Conservation (phyloP, 2,797 vertebrate genomes). For the Micromesistius poutassou region DNA sequence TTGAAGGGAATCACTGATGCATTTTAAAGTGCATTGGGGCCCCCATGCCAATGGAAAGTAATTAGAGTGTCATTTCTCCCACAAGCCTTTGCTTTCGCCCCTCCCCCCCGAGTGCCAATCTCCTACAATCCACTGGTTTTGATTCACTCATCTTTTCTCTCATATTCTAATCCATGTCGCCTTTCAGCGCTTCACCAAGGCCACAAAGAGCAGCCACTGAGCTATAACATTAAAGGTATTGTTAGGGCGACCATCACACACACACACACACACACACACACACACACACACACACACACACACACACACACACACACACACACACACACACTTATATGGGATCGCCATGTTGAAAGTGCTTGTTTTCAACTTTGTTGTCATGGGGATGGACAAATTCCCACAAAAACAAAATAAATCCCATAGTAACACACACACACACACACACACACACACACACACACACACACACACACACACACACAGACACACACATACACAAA, state of each 20-base stretch:
- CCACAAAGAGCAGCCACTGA: slow-evolving; percentile 71
- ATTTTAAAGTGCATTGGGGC: slow-evolving; percentile 33
- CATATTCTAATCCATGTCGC: slow-evolving; percentile 78
- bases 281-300: slow-evolving; percentile 23
- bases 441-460: slow-evolving; percentile 50
- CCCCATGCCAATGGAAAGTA: slow-evolving; percentile 58
- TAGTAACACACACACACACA: slow-evolving; percentile 14
- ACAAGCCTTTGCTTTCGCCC: slow-evolving; percentile 50
- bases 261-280: slow-evolving; percentile 25
- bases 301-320: slow-evolving; percentile 25
- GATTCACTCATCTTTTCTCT: slow-evolving; percentile 80
- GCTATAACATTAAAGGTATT: slow-evolving; percentile 81
- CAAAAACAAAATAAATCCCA: slow-evolving; percentile 27
- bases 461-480: slow-evolving; percentile 42
- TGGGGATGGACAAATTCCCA: slow-evolving; percentile 61
- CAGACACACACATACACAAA: slow-evolving; percentile 32
- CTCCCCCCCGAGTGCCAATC: slow-evolving; percentile 57
- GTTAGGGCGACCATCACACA: slow-evolving; percentile 43
- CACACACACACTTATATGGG: slow-evolving; percentile 51
- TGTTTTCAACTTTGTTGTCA: slow-evolving; percentile 74
- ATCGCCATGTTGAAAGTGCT: slow-evolving; percentile 56
- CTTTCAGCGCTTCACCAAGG: slow-evolving; percentile 74
- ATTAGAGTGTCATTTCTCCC: slow-evolving; percentile 72
- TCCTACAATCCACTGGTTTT: slow-evolving; percentile 73
- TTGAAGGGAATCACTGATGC: slow-evolving; percentile 5